These are phyloP conservation scores for Maniola hyperantus DNA, from an alignment of 2,888 invertebrate genomes.

Conservation along the genomic window DNA sequence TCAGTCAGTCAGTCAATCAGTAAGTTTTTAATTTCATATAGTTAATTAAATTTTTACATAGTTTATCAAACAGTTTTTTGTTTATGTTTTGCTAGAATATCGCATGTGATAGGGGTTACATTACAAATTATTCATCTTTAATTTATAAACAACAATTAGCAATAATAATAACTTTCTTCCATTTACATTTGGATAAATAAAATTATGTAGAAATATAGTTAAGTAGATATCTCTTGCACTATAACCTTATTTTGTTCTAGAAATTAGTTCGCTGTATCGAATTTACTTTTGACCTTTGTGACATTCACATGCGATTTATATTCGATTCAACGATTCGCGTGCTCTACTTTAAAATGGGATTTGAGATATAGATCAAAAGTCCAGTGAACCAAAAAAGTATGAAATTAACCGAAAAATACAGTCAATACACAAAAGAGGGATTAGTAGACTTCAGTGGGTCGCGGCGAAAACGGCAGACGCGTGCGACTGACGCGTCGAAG, in stretches of 20 bases:
- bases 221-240: not conserved
- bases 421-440: constrained; percentile 13
- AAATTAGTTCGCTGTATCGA: not conserved
- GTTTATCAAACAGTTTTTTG: too few species aligned
- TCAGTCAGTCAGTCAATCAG: too few species aligned
- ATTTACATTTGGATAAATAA: not conserved
- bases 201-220: not conserved
- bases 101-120: too few species aligned
- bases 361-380: constrained; percentile 4
- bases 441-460: constrained; percentile 1
- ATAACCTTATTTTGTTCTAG: not conserved
- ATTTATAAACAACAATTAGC: too few species aligned
- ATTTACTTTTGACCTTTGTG: constrained; percentile 25
- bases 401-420: constrained; percentile 3
- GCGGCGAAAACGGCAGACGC: not conserved
- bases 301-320: constrained; percentile 18
- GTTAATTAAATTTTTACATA: too few species aligned
- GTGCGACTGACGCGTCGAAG: too few species aligned
- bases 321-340: constrained; percentile 11
- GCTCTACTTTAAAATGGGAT: not conserved
- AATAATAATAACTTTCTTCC: not conserved
- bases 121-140: too few species aligned
- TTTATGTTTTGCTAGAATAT: too few species aligned
- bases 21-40: too few species aligned
- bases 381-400: constrained; percentile 29